Percentiles rank a stretch among this genome's conserved stretches.
Conservation (phyloP, 2,113 vertebrate species). For the Heterotis niloticus region DNA sequence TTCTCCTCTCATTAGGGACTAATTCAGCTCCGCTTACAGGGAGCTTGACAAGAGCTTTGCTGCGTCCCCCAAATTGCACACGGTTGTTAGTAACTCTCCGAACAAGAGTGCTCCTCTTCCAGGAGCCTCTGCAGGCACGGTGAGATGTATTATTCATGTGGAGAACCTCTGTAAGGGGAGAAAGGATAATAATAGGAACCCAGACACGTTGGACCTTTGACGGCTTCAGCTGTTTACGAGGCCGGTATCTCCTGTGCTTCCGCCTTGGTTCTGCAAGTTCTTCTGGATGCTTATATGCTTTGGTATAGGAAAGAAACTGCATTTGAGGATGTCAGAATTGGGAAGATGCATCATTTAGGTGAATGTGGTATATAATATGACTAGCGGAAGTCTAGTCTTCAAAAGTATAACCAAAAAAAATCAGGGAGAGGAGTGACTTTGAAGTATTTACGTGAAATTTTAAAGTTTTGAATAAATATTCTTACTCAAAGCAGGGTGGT, state of each 20-base stretch:
- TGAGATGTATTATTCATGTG: constrained; percentile 23
- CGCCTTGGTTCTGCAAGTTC: background rate
- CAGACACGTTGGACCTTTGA: constrained; percentile 5
- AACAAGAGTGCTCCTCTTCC: constrained; percentile 11
- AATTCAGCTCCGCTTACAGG: constrained; percentile 2
- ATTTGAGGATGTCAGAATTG: no score
- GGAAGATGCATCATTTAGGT: no score
- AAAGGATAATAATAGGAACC: constrained; percentile 15
- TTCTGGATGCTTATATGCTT: background rate
- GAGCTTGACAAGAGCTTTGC: background rate
- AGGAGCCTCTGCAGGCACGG: constrained; percentile 1
- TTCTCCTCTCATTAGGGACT: constrained; percentile 12
- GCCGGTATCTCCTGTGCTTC: background rate
- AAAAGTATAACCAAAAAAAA: no score
- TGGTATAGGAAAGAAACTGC: no score
- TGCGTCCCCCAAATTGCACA: constrained; percentile 9
- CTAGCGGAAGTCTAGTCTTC: no score
- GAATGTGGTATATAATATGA: no score
- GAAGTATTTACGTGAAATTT: no score
- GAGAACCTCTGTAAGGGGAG: constrained; percentile 6
- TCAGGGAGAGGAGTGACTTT: no score
- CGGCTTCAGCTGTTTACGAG: background rate
- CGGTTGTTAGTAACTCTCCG: constrained; percentile 4
- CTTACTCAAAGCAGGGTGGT: no score
- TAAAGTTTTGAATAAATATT: no score